Evolutionary conservation across 2,888 invertebrate genomes (phyloP).

Genomic region (Criorhina ranunculi): DNA sequence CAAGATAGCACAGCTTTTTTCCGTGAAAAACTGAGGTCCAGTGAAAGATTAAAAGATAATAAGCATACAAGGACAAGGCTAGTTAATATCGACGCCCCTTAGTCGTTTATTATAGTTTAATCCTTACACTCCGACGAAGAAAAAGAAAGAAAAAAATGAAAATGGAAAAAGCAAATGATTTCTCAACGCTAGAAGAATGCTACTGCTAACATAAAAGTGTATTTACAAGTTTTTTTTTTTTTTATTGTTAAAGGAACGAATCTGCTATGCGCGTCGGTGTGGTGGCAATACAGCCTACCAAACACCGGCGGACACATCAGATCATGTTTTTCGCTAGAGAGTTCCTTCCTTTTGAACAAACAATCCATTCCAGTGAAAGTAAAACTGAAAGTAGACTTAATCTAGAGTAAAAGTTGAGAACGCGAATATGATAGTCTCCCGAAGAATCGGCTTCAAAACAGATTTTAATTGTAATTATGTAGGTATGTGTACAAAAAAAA

Average conservation of each 20-base stretch:
- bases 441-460: constrained; percentile 13
- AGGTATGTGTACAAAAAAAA: too few relatives aligned
- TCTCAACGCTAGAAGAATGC: constrained; percentile 46
- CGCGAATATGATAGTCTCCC: constrained; percentile 9
- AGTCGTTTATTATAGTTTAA: constrained; percentile 51
- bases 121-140: constrained; percentile 14
- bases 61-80: constrained; percentile 20
- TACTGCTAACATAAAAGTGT: constrained; percentile 35
- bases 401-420: constrained; percentile 34
- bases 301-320: background rate
- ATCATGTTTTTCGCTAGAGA: constrained; percentile 16
- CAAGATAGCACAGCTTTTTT: constrained; percentile 83
- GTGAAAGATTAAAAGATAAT: constrained; percentile 61
- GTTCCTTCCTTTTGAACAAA: constrained; percentile 24
- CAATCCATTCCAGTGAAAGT: constrained; percentile 62
- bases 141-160: constrained; percentile 10
- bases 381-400: constrained; percentile 33
- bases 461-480: constrained; percentile 4
- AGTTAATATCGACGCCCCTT: background rate
- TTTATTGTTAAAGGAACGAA: constrained; percentile 26
- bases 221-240: constrained; percentile 28
- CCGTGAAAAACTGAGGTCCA: constrained; percentile 82
- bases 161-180: constrained; percentile 1
- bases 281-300: constrained; percentile 1
- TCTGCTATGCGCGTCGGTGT: constrained; percentile 14